Conservation (phyloP, 2,888 invertebrate genomes). For the Monoplex corrugatus region DNA sequence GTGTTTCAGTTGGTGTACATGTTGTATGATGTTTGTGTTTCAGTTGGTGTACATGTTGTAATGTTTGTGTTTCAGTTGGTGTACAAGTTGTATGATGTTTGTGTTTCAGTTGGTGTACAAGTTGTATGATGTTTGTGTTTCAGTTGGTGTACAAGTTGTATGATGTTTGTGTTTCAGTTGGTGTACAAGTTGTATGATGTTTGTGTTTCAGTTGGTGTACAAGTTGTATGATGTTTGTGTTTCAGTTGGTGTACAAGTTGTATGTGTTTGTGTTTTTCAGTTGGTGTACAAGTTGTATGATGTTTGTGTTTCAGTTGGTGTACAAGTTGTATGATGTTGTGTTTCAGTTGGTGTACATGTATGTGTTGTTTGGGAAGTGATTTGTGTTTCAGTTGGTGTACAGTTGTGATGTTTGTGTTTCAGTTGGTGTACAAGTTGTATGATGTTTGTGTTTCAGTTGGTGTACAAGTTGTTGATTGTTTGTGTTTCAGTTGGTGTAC, state of each 20-base stretch:
- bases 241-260: slow-evolving; percentile 78
- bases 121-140: slow-evolving; percentile 73
- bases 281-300: slow-evolving; percentile 78
- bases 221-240: slow-evolving; percentile 75
- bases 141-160: slow-evolving; percentile 79
- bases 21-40: slow-evolving; percentile 78
- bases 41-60: too few species aligned
- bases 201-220: slow-evolving; percentile 75
- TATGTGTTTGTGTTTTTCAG: slow-evolving; percentile 71
- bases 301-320: slow-evolving; percentile 73
- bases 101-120: slow-evolving; percentile 76
- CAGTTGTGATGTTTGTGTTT: slow-evolving; percentile 62
- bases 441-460: slow-evolving; percentile 73
- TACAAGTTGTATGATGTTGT: slow-evolving; percentile 77
- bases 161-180: slow-evolving; percentile 73
- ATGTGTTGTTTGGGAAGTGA: too few species aligned
- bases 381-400: slow-evolving; percentile 74
- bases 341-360: slow-evolving; percentile 77
- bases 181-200: slow-evolving; percentile 78
- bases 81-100: slow-evolving; percentile 77
- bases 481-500: slow-evolving; percentile 75
- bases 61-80: slow-evolving; percentile 71
- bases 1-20: slow-evolving; percentile 76
- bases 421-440: slow-evolving; percentile 79
- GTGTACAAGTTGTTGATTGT: slow-evolving; percentile 76